These are phyloP conservation scores for Pituophis catenifer DNA, from an alignment of 2,113 vertebrate species.

Conservation along the genomic window DNA sequence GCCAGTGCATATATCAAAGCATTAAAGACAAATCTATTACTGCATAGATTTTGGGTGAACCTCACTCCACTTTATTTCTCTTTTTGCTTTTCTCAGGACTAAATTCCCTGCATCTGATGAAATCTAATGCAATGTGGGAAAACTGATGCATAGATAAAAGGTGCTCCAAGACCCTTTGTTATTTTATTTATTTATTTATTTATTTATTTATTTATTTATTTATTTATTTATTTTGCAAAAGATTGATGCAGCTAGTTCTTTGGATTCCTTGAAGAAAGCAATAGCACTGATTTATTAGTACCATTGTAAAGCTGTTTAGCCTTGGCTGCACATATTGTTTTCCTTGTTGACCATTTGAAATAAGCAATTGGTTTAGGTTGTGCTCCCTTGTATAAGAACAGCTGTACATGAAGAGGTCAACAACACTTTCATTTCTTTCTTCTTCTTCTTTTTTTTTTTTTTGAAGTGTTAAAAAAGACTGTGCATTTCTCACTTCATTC, in stretches of 20 bases:
- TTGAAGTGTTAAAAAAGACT: not conserved
- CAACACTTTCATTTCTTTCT: too few relatives aligned
- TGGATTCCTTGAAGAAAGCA: not conserved
- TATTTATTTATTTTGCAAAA: not conserved
- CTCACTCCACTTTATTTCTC: not conserved
- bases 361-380: not conserved
- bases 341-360: not conserved
- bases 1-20: not conserved
- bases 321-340: not conserved
- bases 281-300: not conserved
- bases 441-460: too few relatives aligned
- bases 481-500: not conserved
- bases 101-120: not conserved
- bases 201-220: too few relatives aligned
- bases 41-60: not conserved
- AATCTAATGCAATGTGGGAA: not conserved
- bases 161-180: not conserved
- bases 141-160: not conserved
- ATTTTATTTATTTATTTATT: too few relatives aligned
- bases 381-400: not conserved
- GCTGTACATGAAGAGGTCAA: not conserved
- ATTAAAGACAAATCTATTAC: not conserved
- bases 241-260: not conserved
- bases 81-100: not conserved
- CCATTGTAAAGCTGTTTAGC: not conserved